Conservation (phyloP, 92 coral and sea anemone genomes). For the Phenganax subtilis region DNA sequence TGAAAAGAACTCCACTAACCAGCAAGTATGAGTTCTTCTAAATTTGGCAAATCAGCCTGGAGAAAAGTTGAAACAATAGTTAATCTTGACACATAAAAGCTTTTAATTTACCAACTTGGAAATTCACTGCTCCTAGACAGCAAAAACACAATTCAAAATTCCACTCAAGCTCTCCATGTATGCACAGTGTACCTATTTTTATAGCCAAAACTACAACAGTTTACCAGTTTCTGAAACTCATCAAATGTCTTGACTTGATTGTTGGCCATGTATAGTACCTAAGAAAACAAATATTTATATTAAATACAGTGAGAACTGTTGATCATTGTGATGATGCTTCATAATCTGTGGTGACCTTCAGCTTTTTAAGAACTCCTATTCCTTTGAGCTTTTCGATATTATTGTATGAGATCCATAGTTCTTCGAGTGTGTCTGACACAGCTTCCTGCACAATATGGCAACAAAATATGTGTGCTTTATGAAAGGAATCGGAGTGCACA, state of each 20-base stretch:
- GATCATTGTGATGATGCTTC: background rate
- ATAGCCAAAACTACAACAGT: background rate
- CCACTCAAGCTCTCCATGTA: too few species aligned
- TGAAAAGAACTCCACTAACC: slow-evolving; percentile 51
- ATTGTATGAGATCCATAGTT: slow-evolving; percentile 93
- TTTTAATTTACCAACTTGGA: too few species aligned
- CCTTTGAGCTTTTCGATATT: slow-evolving; percentile 90
- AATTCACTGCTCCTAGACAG: too few species aligned
- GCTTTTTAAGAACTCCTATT: slow-evolving; percentile 86
- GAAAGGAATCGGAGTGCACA: too few species aligned
- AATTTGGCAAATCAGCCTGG: slow-evolving; percentile 73
- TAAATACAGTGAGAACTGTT: background rate
- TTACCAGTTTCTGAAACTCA: slow-evolving; percentile 90
- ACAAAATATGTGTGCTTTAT: too few species aligned
- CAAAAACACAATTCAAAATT: too few species aligned
- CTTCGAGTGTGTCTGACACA: slow-evolving; percentile 84
- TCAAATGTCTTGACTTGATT: slow-evolving; percentile 95
- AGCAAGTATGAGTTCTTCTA: slow-evolving; percentile 81
- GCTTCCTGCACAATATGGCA: slow-evolving; percentile 61
- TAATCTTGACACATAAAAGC: too few species aligned
- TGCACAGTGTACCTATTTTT: background rate
- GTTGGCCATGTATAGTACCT: slow-evolving; percentile 97
- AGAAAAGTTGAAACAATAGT: slow-evolving; percentile 6
- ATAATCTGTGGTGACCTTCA: slow-evolving; percentile 53
- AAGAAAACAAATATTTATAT: background rate